phyloP scores from a whole-genome alignment of 2,797 vertebrate species.

The Pygocentrus nattereri region DNA sequence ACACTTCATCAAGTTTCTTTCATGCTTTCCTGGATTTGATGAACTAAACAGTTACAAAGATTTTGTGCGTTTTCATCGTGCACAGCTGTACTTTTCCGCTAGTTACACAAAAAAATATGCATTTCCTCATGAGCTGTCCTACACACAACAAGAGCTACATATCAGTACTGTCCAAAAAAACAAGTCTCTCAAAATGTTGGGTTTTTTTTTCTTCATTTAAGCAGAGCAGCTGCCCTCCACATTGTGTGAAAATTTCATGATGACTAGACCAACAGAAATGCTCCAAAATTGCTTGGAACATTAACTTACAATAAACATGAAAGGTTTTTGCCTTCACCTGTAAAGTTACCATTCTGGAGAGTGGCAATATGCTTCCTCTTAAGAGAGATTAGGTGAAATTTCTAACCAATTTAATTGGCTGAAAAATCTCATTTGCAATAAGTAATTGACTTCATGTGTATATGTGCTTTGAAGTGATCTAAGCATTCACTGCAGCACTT shows the following conservation, averaged over 20 bases:
- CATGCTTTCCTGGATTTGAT: conserved; percentile 49
- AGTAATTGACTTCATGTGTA: conserved; percentile 9
- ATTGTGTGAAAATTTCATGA: too few species aligned
- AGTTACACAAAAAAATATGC: background rate
- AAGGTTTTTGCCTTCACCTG: too few species aligned
- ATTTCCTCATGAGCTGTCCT: background rate
- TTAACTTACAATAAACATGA: too few species aligned
- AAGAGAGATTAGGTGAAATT: conserved; percentile 1
- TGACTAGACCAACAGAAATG: too few species aligned
- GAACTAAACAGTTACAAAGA: conserved; percentile 38
- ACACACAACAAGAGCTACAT: background rate
- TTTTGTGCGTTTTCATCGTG: conserved; percentile 1
- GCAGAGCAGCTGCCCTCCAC: too few species aligned
- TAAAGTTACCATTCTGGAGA: too few species aligned
- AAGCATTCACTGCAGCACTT: background rate
- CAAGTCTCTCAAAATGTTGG: too few species aligned
- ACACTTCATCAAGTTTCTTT: conserved; percentile 53
- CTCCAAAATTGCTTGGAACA: too few species aligned
- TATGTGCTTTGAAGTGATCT: conserved; percentile 1
- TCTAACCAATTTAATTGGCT: conserved; percentile 1
- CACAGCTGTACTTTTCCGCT: background rate
- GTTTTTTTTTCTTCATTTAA: too few species aligned
- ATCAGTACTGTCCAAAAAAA: too few species aligned
- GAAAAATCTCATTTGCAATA: background rate
- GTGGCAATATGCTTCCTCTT: background rate